Conservation (phyloP, 1,140 invertebrate genomes). For the Drosophila sproati region DNA sequence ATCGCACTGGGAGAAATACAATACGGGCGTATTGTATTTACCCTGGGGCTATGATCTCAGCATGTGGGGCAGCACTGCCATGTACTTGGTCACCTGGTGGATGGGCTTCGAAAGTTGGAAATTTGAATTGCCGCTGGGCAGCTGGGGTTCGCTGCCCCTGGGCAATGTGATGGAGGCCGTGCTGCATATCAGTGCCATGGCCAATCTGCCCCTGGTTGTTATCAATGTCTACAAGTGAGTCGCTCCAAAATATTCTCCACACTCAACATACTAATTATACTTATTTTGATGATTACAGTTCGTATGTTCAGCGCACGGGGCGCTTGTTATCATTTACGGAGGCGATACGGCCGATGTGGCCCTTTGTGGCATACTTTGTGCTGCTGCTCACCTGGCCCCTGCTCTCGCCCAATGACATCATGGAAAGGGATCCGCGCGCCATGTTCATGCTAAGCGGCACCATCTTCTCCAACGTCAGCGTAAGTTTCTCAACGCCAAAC, state of each 20-base stretch:
- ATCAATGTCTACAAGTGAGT: constrained; percentile 95
- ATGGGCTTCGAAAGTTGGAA: constrained; percentile 93
- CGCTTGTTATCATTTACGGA: constrained; percentile 91
- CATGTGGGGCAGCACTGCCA: constrained; percentile 88
- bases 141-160: constrained; percentile 86
- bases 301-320: constrained; percentile 92
- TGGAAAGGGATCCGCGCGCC: constrained; percentile 92
- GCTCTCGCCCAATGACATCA: constrained; percentile 90
- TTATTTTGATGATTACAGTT: constrained; percentile 85
- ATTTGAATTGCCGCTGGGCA: constrained; percentile 88
- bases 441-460: constrained; percentile 95
- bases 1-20: constrained; percentile 99
- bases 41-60: constrained; percentile 99
- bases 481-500: constrained; percentile 86
- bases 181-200: constrained; percentile 92
- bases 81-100: constrained; percentile 85
- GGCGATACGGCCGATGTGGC: constrained; percentile 92
- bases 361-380: constrained; percentile 90
- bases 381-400: constrained; percentile 92
- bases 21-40: constrained; percentile 96
- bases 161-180: constrained; percentile 93
- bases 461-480: constrained; percentile 97
- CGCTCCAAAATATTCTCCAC: background rate
- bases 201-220: constrained; percentile 94
- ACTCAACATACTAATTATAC: background rate